A percentile compares a stretch with the other conserved stretches of the same genome.
phyloP scores from a whole-genome alignment of 37 sponge, comb jelly and placozoan genomes.

The Crambe crambe region DNA sequence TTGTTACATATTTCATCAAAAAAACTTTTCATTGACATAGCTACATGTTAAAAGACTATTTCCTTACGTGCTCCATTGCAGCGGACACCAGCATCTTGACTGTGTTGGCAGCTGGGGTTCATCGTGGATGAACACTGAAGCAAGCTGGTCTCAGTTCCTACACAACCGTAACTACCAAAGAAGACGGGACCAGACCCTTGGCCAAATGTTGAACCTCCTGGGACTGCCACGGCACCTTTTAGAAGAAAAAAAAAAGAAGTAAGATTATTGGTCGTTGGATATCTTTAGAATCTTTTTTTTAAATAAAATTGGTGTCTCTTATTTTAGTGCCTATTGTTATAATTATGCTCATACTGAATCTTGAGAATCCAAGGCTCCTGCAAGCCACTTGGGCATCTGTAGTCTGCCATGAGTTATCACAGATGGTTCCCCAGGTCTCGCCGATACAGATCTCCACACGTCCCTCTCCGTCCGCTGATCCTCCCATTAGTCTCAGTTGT shows the following conservation, averaged over 20 bases:
- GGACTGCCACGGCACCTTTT: slow-evolving; percentile 14
- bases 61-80: slow-evolving; percentile 11
- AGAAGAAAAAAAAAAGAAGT: neutral
- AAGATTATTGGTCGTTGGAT: neutral
- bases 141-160: slow-evolving; percentile 18
- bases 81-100: slow-evolving; percentile 44
- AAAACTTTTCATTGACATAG: too few relatives aligned
- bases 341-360: slow-evolving; percentile 2
- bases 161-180: slow-evolving; percentile 24
- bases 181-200: slow-evolving; percentile 24
- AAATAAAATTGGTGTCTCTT: neutral
- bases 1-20: too few relatives aligned
- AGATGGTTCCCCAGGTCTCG: slow-evolving; percentile 35
- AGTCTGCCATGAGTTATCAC: slow-evolving; percentile 7
- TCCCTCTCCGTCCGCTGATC: neutral
- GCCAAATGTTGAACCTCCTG: slow-evolving; percentile 14
- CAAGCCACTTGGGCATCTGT: slow-evolving; percentile 13
- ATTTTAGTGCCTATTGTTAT: too few relatives aligned
- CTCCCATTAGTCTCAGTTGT: slow-evolving; percentile 16
- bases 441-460: slow-evolving; percentile 23
- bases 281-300: too few relatives aligned
- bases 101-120: slow-evolving; percentile 9
- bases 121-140: slow-evolving; percentile 8
- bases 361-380: slow-evolving; percentile 4
- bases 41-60: too few relatives aligned